phyloP scores from a whole-genome alignment of 2,797 vertebrate species.

The Balearica regulorum region DNA sequence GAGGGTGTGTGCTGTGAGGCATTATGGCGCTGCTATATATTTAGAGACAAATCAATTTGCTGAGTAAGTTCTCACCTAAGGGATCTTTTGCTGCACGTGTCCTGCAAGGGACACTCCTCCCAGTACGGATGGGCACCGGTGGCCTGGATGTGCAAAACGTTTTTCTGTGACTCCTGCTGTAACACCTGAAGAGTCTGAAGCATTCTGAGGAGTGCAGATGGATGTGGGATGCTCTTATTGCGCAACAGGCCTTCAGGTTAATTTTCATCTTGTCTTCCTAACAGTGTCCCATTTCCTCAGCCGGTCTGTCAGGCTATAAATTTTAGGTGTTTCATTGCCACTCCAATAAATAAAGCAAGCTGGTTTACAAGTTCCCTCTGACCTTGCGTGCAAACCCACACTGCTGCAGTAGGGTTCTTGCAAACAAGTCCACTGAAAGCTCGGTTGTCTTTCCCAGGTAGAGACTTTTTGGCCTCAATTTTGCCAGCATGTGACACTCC shows the following conservation, averaged over 20 bases:
- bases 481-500: not conserved
- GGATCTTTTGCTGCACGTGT: not conserved
- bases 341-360: not conserved
- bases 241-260: not conserved
- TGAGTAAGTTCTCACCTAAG: not conserved
- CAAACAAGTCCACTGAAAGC: not conserved
- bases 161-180: not conserved
- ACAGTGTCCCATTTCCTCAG: not conserved
- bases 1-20: no score
- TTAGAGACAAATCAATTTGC: not conserved
- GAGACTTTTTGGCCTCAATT: not conserved
- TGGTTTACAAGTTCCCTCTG: not conserved
- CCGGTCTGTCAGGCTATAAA: not conserved
- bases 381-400: not conserved
- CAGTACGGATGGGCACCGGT: not conserved
- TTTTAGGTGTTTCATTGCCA: not conserved
- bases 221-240: not conserved
- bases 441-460: not conserved
- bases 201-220: not conserved
- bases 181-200: not conserved
- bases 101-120: not conserved
- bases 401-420: not conserved
- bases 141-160: not conserved
- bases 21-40: no score
- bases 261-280: not conserved